Evolutionary conservation across 2,888 invertebrate species (phyloP), one percentile per base, ranked within the genome.

Genomic region (Acleris literana): DNA sequence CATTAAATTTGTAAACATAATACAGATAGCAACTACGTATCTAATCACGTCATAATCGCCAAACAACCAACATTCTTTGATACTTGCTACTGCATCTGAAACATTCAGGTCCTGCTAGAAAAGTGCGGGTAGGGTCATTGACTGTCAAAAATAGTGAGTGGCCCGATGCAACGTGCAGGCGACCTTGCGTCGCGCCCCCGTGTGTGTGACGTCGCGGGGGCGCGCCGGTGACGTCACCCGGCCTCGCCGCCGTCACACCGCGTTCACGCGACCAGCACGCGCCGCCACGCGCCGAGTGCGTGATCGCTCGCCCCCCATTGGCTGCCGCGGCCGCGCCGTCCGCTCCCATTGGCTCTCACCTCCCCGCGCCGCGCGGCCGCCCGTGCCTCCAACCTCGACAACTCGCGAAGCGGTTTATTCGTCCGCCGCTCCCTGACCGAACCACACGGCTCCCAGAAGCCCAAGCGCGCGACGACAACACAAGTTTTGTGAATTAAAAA

Each of bases 241-340:
- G 29, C 59, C 53, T 46, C 64, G 57, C 77, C 74, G 82, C 85
- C 88, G 94, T 94, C 96, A 96, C 94, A 93, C 95, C 88, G 87
- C 88, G 95, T 94, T 94, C 97, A 97, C 97, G 97, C 97, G 97
- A 96, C 96, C 94, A 95, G 84, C 95, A 94, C 94, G 94, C 95
- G 90, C 87, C 81, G 88, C 93, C 97, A 97, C 95, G 97, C 96
- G 93, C 92, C 87, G 87, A 90, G 90, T 94, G 96, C 94, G 94
- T 97, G 97, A 95, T 94, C 93, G 83, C 82, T 72, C 60, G 69
- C 60, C 78, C 73, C 79, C 81, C 82, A 96, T 96, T 96, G 95
- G 96, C 78, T 82, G 80, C 73, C 74, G 71, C 84, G 82, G 95
- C 93, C 96, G 95, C 95, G 96, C 96, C 96, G 95, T 94, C 95